Conservation (phyloP, 2,113 vertebrate genomes). For the Ornithorhynchus anatinus region DNA sequence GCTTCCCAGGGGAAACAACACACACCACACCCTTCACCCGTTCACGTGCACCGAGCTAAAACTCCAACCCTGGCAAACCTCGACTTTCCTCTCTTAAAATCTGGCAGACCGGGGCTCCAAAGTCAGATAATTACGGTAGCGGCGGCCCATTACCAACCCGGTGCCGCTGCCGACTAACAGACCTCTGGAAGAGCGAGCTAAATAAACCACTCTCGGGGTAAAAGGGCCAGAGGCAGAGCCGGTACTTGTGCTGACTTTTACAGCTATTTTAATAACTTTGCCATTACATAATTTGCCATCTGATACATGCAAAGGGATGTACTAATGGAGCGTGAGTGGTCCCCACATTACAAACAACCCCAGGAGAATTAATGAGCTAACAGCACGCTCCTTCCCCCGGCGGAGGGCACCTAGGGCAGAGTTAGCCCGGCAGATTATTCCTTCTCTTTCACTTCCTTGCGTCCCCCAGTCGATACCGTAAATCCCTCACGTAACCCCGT, state of each 20-base stretch:
- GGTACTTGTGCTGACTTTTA: conserved; percentile 12
- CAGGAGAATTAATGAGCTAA: neutral
- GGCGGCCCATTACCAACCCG: neutral
- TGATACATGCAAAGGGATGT: conserved; percentile 7
- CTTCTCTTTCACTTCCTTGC: no score
- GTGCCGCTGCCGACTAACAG: neutral
- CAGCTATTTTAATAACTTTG: neutral
- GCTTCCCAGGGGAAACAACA: neutral
- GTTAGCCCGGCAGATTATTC: neutral
- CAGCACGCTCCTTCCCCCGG: neutral
- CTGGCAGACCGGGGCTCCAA: neutral
- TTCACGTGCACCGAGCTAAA: neutral
- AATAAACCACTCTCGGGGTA: neutral
- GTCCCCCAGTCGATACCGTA: no score
- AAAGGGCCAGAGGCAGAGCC: neutral
- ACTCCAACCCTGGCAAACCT: accelerated
- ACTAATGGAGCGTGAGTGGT: conserved; percentile 13
- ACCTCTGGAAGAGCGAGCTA: neutral
- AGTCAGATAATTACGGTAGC: neutral
- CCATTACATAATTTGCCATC: neutral
- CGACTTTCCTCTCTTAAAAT: neutral
- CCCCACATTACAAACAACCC: accelerated
- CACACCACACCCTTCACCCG: neutral
- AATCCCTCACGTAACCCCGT: no score
- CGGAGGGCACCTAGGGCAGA: neutral